Base-by-base conservation (phyloP, 2,888 invertebrate genomes). In the Xanthia togata region DNA sequence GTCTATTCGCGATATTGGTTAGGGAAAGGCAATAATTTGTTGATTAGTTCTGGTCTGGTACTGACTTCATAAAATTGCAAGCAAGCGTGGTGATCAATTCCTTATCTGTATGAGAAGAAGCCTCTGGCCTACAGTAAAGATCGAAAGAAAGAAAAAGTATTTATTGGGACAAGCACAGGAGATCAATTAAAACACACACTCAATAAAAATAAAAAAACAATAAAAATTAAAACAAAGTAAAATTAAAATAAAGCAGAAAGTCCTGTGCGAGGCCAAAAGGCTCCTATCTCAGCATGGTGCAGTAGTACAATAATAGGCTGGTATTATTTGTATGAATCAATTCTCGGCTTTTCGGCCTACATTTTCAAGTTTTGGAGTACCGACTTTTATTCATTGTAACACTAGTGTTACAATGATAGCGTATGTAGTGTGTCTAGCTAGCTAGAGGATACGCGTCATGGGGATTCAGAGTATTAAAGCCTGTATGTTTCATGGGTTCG, bases 401-500 rank as follows among this genome's bases (percentile, higher is more conserved):
- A 4, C 47, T 47, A 47, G 17, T 31, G 31, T 31, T 31, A 31
- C 31, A 31, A 31, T 31, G 31, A 31, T 31, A 31, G 31, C 31
- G 31, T 31, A 31, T 31, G 31, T 31, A 31, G 31, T 31, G 31
- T 31, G 31, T 31, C 31, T 31, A 2, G 31, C 31, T 31, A 2
- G 31, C 41, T 50, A 47, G 17, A 47, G 47, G 1, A 47, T 20
- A 50, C 14, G 31, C 26, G 38, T 35, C 14, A 35, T 11, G 23
- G 17, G 47, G 4, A 14, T 55, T n/a, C 41, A 23, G 14, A 26
- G n/a, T 35, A 9, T 38, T 50, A 9, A 35, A 62, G 17, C 35
- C 14, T 35, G 12, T 1, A 26, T 59, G 44, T 69, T 63, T 69
- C 64, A 83, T 71, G 47, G 47, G 41, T 41, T 47, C 3, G 59